phyloP scores from a whole-genome alignment of 1,140 invertebrate species.

The Hycleus cichorii region DNA sequence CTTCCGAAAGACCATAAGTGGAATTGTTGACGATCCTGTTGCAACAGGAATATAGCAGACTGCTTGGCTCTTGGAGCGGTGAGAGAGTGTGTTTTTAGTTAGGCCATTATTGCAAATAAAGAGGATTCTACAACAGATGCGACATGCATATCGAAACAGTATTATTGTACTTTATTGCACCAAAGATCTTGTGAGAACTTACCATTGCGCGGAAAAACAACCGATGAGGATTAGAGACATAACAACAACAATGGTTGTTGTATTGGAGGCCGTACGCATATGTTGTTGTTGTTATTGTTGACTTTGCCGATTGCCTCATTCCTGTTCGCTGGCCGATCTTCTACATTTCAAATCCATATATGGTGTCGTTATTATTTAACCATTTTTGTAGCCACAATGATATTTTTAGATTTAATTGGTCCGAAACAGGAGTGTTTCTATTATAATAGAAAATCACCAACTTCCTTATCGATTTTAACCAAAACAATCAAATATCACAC shows the following conservation, averaged over 20 bases:
- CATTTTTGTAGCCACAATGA: background rate
- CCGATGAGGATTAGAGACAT: conserved; percentile 2
- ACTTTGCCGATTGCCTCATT: conserved; percentile 7
- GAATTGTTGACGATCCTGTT: conserved; percentile 12
- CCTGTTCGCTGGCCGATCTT: conserved; percentile 1
- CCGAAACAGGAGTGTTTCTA: too few species aligned
- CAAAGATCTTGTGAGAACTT: conserved; percentile 35
- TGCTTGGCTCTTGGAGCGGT: conserved; percentile 32
- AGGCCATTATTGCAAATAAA: conserved; percentile 35
- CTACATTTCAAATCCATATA: conserved; percentile 3
- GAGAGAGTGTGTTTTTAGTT: conserved; percentile 28
- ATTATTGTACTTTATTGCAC: conserved; percentile 30
- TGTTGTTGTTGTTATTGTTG: conserved; percentile 2
- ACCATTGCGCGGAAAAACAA: conserved; percentile 11
- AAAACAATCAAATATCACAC: too few species aligned
- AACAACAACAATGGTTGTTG: background rate
- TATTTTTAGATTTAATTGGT: too few species aligned
- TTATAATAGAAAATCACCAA: too few species aligned
- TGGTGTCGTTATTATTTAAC: conserved; percentile 6
- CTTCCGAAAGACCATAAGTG: conserved; percentile 32
- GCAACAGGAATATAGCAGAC: conserved; percentile 19
- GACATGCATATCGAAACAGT: conserved; percentile 32
- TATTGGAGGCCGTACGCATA: too few species aligned
- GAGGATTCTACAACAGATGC: conserved; percentile 37
- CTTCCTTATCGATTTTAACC: too few species aligned